Conservation (phyloP, 2,113 vertebrate species). For the Pterocles burchelli region DNA sequence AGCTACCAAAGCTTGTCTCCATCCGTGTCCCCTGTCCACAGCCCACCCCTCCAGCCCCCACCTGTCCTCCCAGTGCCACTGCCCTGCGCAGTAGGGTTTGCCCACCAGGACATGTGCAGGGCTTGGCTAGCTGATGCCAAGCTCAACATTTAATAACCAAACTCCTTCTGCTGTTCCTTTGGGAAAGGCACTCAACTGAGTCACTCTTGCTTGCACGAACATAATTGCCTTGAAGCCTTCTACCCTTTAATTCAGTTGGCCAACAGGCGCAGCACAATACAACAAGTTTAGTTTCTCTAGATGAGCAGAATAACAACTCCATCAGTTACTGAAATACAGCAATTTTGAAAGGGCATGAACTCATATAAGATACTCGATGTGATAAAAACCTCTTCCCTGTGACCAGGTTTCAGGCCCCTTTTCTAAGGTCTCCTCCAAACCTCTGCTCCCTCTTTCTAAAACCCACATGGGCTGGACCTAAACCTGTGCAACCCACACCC, state of each 20-base stretch:
- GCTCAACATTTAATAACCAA: neutral
- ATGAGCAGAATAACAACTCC: neutral
- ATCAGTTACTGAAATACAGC: neutral
- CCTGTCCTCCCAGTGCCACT: neutral
- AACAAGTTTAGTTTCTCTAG: neutral
- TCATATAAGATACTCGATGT: neutral
- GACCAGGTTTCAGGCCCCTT: neutral
- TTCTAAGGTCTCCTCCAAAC: neutral
- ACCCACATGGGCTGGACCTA: too few relatives aligned
- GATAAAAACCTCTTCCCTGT: neutral
- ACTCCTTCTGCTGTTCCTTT: neutral
- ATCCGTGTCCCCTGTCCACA: neutral
- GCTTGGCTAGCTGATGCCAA: neutral
- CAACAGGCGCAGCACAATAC: neutral
- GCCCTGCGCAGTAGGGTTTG: fast-evolving
- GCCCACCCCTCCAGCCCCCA: neutral
- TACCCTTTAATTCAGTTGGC: neutral
- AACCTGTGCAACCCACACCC: neutral
- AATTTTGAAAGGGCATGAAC: neutral
- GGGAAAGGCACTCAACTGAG: neutral
- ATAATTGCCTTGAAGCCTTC: neutral
- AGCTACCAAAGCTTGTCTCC: neutral
- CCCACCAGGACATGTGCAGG: neutral
- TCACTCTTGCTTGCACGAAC: neutral
- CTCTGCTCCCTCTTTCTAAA: neutral